Percentiles rank a stretch among this genome's conserved stretches.
Evolutionary conservation across 2,888 invertebrate species (phyloP).

Genomic region (Euproctis similis): DNA sequence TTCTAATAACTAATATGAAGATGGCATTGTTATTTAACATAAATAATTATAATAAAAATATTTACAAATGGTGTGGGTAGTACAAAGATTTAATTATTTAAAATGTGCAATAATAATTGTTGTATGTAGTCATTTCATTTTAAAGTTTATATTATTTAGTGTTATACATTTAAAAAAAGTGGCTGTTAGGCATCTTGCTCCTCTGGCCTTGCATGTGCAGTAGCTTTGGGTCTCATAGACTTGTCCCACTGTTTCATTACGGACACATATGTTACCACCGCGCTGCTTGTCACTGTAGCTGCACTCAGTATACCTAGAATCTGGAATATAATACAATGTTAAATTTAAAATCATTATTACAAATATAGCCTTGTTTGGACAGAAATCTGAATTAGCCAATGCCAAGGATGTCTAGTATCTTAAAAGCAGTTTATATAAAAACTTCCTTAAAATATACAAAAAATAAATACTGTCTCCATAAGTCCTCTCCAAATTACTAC

Average conservation of each 20-base stretch:
- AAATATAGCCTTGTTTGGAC: too few species aligned
- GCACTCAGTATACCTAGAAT: conserved; percentile 30
- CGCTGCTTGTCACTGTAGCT: conserved; percentile 30
- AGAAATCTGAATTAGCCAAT: too few species aligned
- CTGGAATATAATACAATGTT: conserved; percentile 26
- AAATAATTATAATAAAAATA: too few species aligned
- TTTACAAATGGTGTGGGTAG: conserved; percentile 23
- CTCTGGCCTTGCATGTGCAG: conserved; percentile 4
- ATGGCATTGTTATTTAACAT: too few species aligned
- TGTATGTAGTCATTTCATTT: conserved; percentile 13
- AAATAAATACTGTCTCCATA: too few species aligned
- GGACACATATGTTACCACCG: conserved; percentile 29
- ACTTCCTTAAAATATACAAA: too few species aligned
- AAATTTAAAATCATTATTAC: not conserved
- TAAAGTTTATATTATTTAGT: conserved; percentile 1
- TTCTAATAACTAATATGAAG: too few species aligned
- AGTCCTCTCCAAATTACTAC: too few species aligned
- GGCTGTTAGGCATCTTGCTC: conserved; percentile 3
- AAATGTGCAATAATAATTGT: conserved; percentile 9
- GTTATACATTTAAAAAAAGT: not conserved
- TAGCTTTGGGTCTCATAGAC: conserved; percentile 14
- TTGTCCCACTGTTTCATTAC: conserved; percentile 38
- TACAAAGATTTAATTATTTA: conserved; percentile 14
- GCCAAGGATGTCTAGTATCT: too few species aligned
- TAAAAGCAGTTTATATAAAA: too few species aligned